A percentile compares a stretch with the other conserved stretches of the same genome.
Evolutionary conservation across 92 coral and sea anemone genomes (phyloP).

Genomic region (Palythoa caribaeorum): DNA sequence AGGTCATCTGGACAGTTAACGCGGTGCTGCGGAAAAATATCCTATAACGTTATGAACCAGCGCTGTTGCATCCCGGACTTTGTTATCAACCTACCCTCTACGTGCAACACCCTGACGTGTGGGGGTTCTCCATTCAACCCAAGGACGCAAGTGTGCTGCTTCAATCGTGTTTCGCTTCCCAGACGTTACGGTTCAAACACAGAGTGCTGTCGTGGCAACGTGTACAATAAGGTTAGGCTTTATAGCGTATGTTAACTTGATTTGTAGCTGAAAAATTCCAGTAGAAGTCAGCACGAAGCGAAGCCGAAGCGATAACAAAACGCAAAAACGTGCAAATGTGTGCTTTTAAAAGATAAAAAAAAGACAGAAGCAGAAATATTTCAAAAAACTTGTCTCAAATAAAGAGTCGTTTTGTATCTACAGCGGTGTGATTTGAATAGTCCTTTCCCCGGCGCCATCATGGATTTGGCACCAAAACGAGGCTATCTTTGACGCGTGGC

Average conservation of each 20-base stretch:
- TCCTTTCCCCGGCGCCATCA: no score
- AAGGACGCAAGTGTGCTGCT: constrained; percentile 28
- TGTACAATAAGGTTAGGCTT: constrained; percentile 6
- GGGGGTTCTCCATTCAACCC: constrained; percentile 17
- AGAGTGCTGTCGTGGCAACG: constrained; percentile 19
- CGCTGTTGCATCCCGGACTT: constrained; percentile 22
- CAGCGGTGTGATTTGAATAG: no score
- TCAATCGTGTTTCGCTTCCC: constrained; percentile 8
- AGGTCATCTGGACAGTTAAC: constrained; percentile 7
- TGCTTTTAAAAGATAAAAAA: no score
- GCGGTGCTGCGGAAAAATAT: neutral
- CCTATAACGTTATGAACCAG: constrained; percentile 4
- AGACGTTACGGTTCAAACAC: constrained; percentile 19
- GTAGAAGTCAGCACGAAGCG: no score
- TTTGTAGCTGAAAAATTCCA: neutral
- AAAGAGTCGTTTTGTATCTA: no score
- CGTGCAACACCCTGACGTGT: constrained; percentile 5
- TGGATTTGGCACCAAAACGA: no score
- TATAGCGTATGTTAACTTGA: neutral
- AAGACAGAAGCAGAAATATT: no score
- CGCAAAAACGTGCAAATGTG: no score
- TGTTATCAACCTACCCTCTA: neutral
- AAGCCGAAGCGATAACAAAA: no score
- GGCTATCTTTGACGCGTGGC: no score
- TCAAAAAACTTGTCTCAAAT: no score